Evolutionary conservation across 2,888 invertebrate genomes (phyloP).

Genomic region (Uropetala carovei): DNA sequence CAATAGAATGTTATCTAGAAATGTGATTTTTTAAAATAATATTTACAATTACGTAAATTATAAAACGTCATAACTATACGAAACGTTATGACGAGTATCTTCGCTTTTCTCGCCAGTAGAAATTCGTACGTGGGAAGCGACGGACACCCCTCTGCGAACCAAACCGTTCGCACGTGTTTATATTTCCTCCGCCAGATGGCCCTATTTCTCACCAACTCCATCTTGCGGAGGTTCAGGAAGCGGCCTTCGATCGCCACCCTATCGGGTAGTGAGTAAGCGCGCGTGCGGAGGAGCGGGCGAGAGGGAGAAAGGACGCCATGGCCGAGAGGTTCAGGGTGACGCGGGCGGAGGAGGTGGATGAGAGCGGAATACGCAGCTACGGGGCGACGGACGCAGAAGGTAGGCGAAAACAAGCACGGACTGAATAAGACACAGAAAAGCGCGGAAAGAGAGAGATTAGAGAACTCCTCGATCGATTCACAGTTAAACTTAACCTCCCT

Average conservation of each 20-base stretch:
- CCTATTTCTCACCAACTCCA: slow-evolving; percentile 25
- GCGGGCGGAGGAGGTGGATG: neutral
- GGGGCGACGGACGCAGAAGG: neutral
- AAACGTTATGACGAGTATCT: too few species aligned
- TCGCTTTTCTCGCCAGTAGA: too few species aligned
- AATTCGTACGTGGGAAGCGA: too few species aligned
- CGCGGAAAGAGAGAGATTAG: neutral
- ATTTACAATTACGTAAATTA: too few species aligned
- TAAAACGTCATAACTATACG: too few species aligned
- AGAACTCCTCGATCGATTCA: neutral
- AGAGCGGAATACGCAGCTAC: neutral
- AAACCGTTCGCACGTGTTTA: slow-evolving; percentile 7
- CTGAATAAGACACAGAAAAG: too few species aligned
- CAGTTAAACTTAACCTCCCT: too few species aligned
- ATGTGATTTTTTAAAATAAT: too few species aligned
- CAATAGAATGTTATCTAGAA: too few species aligned
- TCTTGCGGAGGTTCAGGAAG: neutral
- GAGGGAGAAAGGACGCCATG: neutral
- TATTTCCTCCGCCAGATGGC: slow-evolving; percentile 19
- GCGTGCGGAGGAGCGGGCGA: neutral
- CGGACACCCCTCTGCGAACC: neutral
- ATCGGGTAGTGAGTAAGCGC: neutral
- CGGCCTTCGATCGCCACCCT: slow-evolving; percentile 25
- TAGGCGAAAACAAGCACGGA: neutral
- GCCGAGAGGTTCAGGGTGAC: slow-evolving; percentile 6